These are phyloP conservation scores for Cynopterus sphinx DNA, from an alignment of 2,797 vertebrate genomes.

Conservation along the genomic window DNA sequence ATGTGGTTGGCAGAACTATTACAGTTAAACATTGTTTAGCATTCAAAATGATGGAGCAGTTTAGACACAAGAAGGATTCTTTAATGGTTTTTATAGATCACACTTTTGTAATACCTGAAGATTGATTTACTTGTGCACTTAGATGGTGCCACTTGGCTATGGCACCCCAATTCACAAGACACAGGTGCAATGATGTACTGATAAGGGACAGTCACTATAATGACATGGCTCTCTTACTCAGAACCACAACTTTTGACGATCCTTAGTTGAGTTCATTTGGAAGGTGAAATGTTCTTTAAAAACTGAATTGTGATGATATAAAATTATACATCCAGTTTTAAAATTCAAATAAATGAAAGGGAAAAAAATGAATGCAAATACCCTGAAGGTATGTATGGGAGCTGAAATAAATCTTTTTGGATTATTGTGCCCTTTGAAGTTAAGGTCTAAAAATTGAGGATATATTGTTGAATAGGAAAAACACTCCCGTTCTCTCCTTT, in stretches of 20 bases:
- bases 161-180: background rate
- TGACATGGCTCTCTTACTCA: background rate
- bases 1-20: background rate
- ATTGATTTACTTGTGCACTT: background rate
- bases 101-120: background rate
- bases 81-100: background rate
- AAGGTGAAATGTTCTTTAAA: background rate
- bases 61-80: background rate
- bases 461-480: background rate
- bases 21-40: background rate
- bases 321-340: background rate
- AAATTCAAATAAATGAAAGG: slow-evolving; percentile 9
- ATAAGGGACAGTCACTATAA: background rate
- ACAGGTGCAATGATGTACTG: accelerated
- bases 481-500: background rate
- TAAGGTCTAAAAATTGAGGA: background rate
- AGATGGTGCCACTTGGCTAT: background rate
- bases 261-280: background rate
- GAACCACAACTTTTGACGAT: background rate
- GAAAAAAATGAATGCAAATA: background rate
- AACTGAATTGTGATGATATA: background rate
- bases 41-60: background rate
- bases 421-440: background rate
- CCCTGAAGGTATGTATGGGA: background rate
- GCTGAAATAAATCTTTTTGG: background rate